A percentile compares a stretch with the other conserved stretches of the same genome.
Evolutionary conservation across 2,888 invertebrate genomes (phyloP).

Genomic region (Alloplasta piceator): DNA sequence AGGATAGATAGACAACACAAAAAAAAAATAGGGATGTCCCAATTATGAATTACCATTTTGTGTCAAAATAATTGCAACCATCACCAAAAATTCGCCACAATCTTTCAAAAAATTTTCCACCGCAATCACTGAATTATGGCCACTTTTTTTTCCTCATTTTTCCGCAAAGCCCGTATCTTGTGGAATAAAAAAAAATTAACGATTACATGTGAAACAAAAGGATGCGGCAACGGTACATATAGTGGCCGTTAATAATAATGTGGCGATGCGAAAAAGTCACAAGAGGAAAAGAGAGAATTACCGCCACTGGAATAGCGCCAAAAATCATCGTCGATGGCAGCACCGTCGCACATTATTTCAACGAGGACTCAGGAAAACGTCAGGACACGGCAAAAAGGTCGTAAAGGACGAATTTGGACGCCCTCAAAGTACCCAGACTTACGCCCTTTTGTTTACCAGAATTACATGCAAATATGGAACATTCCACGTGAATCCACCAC

Average conservation of each 20-base stretch:
- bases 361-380: conserved; percentile 1
- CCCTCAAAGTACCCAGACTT: too few relatives aligned
- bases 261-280: conserved; percentile 4
- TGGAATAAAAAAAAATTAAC: background rate
- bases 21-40: too few relatives aligned
- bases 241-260: conserved; percentile 30
- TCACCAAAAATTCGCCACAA: background rate
- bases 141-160: too few relatives aligned
- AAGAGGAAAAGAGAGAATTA: conserved; percentile 24
- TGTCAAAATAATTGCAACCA: background rate
- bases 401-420: too few relatives aligned
- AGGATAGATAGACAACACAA: too few relatives aligned
- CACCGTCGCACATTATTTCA: background rate
- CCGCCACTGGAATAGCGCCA: conserved; percentile 53
- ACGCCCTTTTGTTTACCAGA: too few relatives aligned
- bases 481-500: too few relatives aligned
- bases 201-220: background rate
- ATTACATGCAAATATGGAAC: too few relatives aligned
- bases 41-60: too few relatives aligned
- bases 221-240: background rate
- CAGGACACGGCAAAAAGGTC: too few relatives aligned
- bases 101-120: too few relatives aligned
- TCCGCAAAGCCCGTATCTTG: background rate
- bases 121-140: too few relatives aligned
- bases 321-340: conserved; percentile 46